phyloP scores from a whole-genome alignment of 1,140 invertebrate species.

The Lordiphosa mommai region DNA sequence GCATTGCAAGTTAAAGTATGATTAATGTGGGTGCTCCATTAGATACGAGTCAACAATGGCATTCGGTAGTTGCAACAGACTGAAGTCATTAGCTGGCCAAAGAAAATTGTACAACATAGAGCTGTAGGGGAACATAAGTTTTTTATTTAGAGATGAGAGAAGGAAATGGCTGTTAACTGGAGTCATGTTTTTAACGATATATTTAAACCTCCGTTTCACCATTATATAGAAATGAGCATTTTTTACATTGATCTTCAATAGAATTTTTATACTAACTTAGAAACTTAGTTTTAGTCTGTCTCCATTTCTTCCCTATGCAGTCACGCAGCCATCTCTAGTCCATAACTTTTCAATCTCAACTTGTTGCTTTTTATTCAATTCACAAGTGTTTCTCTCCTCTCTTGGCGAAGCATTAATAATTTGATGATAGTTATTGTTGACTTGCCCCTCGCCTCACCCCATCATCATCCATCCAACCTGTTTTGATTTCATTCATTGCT shows the following conservation, averaged over 20 bases:
- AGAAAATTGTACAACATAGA: constrained; percentile 7
- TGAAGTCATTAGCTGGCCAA: constrained; percentile 50
- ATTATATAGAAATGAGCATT: too few species aligned
- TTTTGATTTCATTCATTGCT: constrained; percentile 59
- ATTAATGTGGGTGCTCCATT: constrained; percentile 67
- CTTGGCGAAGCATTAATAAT: constrained; percentile 54
- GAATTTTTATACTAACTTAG: too few species aligned
- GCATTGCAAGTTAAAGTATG: constrained; percentile 58
- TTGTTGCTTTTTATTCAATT: constrained; percentile 22
- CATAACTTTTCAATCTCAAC: constrained; percentile 5
- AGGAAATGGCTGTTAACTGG: neutral
- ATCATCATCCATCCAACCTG: constrained; percentile 38
- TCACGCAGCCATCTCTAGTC: constrained; percentile 6
- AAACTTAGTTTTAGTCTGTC: too few species aligned
- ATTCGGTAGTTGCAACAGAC: constrained; percentile 65
- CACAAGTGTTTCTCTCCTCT: constrained; percentile 17
- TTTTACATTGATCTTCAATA: too few species aligned
- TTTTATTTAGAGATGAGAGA: neutral
- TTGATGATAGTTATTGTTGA: constrained; percentile 54
- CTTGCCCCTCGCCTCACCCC: neutral
- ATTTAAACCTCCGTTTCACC: too few species aligned
- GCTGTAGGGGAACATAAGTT: constrained; percentile 10
- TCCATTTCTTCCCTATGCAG: too few species aligned
- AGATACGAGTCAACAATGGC: constrained; percentile 50
- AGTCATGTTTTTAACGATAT: too few species aligned